phyloP scores from a whole-genome alignment of 2,113 vertebrate species.

The Brevimyrus niger region DNA sequence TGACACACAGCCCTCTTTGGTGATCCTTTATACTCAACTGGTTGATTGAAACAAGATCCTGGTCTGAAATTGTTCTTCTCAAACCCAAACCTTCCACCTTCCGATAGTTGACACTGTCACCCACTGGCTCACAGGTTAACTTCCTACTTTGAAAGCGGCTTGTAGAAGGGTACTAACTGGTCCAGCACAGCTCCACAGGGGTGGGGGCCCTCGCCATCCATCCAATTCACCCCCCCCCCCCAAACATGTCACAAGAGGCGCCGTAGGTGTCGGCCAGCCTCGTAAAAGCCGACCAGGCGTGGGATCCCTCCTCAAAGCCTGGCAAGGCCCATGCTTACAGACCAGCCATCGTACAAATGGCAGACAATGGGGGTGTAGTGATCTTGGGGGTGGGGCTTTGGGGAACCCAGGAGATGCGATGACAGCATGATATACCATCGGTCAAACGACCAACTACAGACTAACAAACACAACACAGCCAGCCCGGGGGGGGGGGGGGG shows the following conservation, averaged over 20 bases:
- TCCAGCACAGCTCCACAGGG: neutral
- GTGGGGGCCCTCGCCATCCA: neutral
- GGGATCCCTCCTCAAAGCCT: neutral
- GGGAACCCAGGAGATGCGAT: neutral
- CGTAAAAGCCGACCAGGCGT: neutral
- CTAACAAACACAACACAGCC: neutral
- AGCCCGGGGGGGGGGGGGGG: neutral
- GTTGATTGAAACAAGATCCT: neutral
- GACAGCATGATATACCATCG: neutral
- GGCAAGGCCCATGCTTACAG: neutral
- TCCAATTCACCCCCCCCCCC: neutral
- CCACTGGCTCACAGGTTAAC: neutral
- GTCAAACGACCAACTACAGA: neutral
- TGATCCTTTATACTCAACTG: neutral
- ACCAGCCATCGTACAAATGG: neutral
- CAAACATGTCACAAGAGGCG: neutral
- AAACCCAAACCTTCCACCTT: neutral
- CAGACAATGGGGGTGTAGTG: constrained; percentile 9
- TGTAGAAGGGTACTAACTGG: neutral
- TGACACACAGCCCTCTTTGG: neutral
- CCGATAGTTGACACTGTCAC: neutral
- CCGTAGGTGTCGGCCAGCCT: neutral
- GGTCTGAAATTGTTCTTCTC: neutral
- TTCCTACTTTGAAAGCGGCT: neutral
- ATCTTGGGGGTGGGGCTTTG: neutral